Evolutionary conservation across 1,140 invertebrate species (phyloP).

Genomic region (Odontomachus brunneus): DNA sequence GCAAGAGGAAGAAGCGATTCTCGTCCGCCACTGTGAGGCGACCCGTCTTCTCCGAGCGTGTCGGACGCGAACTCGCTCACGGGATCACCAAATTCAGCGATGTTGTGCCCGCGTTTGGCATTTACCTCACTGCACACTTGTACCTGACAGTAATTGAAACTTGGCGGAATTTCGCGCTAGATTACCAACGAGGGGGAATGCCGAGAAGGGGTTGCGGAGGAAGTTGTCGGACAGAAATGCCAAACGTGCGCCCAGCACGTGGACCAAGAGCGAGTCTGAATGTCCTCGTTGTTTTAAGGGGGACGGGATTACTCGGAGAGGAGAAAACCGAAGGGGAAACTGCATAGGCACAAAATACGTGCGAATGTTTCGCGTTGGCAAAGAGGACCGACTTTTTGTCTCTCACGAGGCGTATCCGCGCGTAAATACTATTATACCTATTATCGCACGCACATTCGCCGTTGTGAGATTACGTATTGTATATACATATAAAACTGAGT

Average conservation of each 20-base stretch:
- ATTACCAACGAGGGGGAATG: background rate
- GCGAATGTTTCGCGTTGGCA: slow-evolving; percentile 16
- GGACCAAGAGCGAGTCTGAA: background rate
- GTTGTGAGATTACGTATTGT: slow-evolving; percentile 54
- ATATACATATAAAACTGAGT: slow-evolving; percentile 61
- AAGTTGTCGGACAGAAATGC: background rate
- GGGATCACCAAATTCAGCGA: slow-evolving; percentile 14
- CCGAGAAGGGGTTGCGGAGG: background rate
- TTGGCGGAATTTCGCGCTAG: background rate
- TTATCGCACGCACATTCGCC: slow-evolving; percentile 38
- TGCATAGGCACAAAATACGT: slow-evolving; percentile 1
- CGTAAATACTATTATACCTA: slow-evolving; percentile 55
- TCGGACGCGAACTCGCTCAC: background rate
- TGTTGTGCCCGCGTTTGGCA: slow-evolving; percentile 3
- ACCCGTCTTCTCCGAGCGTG: background rate
- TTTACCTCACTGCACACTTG: background rate
- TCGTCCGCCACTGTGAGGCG: background rate
- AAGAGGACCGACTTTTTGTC: slow-evolving; percentile 59
- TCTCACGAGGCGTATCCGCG: slow-evolving; percentile 67
- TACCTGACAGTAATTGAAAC: background rate
- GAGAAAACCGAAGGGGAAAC: background rate
- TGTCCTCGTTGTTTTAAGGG: background rate
- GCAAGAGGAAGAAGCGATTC: background rate
- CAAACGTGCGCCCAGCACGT: background rate
- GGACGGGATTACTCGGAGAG: background rate